Conservation (phyloP, 2,888 invertebrate genomes). For the Empis stercorea region DNA sequence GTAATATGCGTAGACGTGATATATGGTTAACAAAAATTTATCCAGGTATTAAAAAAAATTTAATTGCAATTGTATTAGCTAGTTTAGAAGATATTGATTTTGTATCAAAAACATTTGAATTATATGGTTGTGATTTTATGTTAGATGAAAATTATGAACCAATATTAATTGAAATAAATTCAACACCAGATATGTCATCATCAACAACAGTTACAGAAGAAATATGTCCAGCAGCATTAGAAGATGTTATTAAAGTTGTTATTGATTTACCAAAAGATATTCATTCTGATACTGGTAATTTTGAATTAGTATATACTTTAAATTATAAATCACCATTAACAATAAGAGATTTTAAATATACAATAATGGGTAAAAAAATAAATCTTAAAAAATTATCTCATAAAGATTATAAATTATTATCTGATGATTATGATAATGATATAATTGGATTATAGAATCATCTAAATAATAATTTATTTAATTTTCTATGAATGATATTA, state of each 20-base stretch:
- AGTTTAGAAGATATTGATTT: constrained; percentile 59
- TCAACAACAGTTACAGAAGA: constrained; percentile 73
- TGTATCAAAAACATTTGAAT: constrained; percentile 66
- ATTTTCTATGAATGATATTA: too few relatives aligned
- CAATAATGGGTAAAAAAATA: too few relatives aligned
- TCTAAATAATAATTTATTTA: too few relatives aligned
- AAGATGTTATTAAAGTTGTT: constrained; percentile 77
- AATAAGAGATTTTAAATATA: too few relatives aligned
- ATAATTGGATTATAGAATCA: too few relatives aligned
- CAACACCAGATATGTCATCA: constrained; percentile 67
- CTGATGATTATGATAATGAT: too few relatives aligned
- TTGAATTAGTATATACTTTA: too few relatives aligned
- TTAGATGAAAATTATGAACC: constrained; percentile 71
- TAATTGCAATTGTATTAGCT: constrained; percentile 65
- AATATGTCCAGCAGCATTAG: constrained; percentile 66
- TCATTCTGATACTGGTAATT: constrained; percentile 39
- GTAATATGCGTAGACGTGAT: constrained; percentile 32
- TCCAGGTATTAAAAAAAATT: constrained; percentile 71
- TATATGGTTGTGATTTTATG: constrained; percentile 90
- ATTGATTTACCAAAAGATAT: constrained; percentile 29
- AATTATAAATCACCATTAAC: too few relatives aligned
- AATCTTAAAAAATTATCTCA: too few relatives aligned
- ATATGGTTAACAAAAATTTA: constrained; percentile 62
- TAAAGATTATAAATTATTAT: too few relatives aligned
- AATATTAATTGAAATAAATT: constrained; percentile 88